Evolutionary conservation across 2,888 invertebrate species (phyloP), one percentile per base, ranked within the genome.

Genomic region (Ametastegia equiseti): DNA sequence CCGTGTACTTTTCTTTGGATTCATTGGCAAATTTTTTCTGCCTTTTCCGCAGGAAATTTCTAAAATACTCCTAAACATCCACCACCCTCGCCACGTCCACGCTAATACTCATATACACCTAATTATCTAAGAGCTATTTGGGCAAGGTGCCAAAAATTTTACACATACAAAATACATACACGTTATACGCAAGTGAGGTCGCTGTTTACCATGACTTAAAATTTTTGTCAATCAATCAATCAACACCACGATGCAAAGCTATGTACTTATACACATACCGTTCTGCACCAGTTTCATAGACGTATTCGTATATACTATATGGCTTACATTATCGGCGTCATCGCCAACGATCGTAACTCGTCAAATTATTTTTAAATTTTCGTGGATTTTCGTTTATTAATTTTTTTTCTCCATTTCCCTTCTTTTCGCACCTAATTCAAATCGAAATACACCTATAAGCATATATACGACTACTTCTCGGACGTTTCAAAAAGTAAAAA

Each of bases 61-160:
- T n/a, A n/a, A n/a, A n/a, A n/a, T n/a, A n/a, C n/a, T n/a, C n/a
- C n/a, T n/a, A n/a, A n/a, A n/a, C n/a, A n/a, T n/a, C n/a, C n/a
- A n/a, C n/a, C n/a, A n/a, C n/a, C n/a, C n/a, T n/a, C n/a, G n/a
- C n/a, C n/a, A n/a, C 11, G n/a, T n/a, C 11, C 6, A n/a, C 5
- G 9, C 5, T 9, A 42, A 23, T 57, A 23, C 9, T 11, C 27
- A 57, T 57, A 57, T 1, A 65, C n/a, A 36, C 19, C 9, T 75
- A 54, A 75, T 75, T 75, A 45, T 75, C 50, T 75, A 9, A 75
- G n/a, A n/a, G 54, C 33, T 75, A 75, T 75, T 75, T 19, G 54
- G 75, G 50, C 75, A 75, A 33, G 19, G 27, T 36, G 54, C 54
- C 75, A 75, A 75, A 54, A 75, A 71, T 45, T 27, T 71, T 69